Conservation (phyloP, 1,140 invertebrate species). For the Trigoniulus corallinus region DNA sequence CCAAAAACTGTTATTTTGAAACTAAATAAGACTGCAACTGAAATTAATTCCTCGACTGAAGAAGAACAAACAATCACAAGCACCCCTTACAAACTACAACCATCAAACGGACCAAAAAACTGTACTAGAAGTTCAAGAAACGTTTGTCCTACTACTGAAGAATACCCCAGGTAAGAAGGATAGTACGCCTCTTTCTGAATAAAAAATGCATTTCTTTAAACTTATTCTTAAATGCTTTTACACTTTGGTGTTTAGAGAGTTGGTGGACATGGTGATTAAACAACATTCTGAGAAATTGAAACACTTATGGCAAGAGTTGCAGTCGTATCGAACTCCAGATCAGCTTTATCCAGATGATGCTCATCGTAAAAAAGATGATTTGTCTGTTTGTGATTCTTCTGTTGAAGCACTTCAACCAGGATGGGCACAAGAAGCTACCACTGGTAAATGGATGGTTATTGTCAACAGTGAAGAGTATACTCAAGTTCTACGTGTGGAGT, state of each 20-base stretch:
- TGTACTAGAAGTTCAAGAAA: not conserved
- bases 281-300: not conserved
- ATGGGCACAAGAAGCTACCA: constrained; percentile 27
- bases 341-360: not conserved
- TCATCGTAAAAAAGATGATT: not conserved
- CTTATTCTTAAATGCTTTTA: not conserved
- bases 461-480: constrained; percentile 28
- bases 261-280: too few species aligned
- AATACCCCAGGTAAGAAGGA: not conserved
- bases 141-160: not conserved
- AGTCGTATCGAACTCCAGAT: not conserved
- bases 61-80: not conserved
- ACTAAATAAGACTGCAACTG: too few species aligned
- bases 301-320: not conserved
- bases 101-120: not conserved
- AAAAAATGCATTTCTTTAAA: not conserved
- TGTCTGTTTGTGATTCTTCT: constrained; percentile 25
- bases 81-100: not conserved
- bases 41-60: too few species aligned
- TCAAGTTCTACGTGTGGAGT: constrained; percentile 27
- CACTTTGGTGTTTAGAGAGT: not conserved
- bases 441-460: constrained; percentile 28
- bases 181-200: too few species aligned
- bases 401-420: constrained; percentile 26
- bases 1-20: too few species aligned